Evolutionary conservation across 2,113 vertebrate species (phyloP).

Genomic region (Sinocyclocheilus grahami): DNA sequence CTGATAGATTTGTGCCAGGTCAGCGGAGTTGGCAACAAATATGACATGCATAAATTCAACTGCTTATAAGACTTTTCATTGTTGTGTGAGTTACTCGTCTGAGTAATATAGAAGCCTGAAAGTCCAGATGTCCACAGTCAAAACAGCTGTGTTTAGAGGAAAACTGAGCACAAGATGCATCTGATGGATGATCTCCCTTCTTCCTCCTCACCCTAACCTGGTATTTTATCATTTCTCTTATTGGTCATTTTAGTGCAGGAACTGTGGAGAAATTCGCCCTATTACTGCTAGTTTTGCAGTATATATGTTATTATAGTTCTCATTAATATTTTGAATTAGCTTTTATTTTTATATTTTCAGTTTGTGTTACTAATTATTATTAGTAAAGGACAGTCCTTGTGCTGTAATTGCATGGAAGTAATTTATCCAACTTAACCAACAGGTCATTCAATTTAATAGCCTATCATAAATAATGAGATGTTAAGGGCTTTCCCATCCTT

Average conservation of each 20-base stretch:
- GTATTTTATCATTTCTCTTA: slow-evolving; percentile 31
- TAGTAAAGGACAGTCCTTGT: slow-evolving; percentile 45
- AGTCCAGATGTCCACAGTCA: neutral
- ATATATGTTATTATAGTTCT: neutral
- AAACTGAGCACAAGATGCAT: neutral
- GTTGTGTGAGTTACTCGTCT: neutral
- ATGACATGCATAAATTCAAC: neutral
- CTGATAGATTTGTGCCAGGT: neutral
- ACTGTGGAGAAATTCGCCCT: neutral
- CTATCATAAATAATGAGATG: slow-evolving; percentile 43
- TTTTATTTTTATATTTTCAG: too few relatives aligned
- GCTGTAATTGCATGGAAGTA: slow-evolving; percentile 51
- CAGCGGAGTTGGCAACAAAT: neutral
- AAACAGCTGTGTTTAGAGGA: slow-evolving; percentile 1
- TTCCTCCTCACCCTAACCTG: slow-evolving; percentile 54
- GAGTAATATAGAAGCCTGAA: neutral
- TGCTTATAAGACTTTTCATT: neutral
- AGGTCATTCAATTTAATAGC: too few relatives aligned
- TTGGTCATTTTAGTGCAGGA: slow-evolving; percentile 49
- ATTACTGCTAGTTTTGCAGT: neutral
- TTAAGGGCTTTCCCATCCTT: slow-evolving; percentile 41
- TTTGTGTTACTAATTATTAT: too few relatives aligned
- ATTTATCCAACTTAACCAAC: too few relatives aligned
- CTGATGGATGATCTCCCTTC: neutral
- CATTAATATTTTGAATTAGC: too few relatives aligned